Percentiles rank a stretch among this genome's conserved stretches.
Evolutionary conservation across 2,888 invertebrate species (phyloP).

Genomic region (Scaeva pyrastri): DNA sequence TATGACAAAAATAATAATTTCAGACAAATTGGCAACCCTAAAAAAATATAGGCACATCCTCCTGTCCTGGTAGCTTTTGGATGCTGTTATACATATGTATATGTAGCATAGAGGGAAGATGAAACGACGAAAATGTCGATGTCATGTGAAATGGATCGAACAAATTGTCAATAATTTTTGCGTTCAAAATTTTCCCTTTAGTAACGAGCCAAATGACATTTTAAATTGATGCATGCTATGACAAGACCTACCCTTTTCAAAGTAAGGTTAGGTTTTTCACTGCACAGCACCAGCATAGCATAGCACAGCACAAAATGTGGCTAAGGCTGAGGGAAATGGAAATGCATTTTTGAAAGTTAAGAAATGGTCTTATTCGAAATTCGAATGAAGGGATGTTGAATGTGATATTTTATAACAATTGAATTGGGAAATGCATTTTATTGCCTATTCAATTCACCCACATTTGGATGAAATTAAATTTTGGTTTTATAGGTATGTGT

Average conservation of each 20-base stretch:
- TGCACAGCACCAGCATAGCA: too few species aligned
- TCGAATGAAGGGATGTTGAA: background rate
- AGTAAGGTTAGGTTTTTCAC: too few species aligned
- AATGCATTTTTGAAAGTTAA: background rate
- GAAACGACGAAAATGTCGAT: constrained; percentile 49
- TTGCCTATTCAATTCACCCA: background rate
- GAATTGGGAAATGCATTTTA: background rate
- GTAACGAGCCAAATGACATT: constrained; percentile 71
- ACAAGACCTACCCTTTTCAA: constrained; percentile 25
- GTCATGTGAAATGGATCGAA: constrained; percentile 79
- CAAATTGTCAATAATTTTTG: constrained; percentile 80
- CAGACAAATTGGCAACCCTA: background rate
- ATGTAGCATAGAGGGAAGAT: background rate
- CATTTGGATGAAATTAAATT: background rate
- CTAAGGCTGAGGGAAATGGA: too few species aligned
- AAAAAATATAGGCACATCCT: background rate
- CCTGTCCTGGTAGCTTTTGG: background rate
- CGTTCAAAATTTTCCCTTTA: constrained; percentile 65
- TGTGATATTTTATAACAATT: constrained; percentile 1
- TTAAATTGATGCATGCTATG: constrained; percentile 68
- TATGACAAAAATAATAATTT: too few species aligned
- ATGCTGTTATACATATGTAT: background rate
- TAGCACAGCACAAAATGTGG: too few species aligned
- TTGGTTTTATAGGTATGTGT: background rate
- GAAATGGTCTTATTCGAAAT: background rate